Evolutionary conservation across 2,797 vertebrate genomes (phyloP).

Genomic region (Esox masquinongy): DNA sequence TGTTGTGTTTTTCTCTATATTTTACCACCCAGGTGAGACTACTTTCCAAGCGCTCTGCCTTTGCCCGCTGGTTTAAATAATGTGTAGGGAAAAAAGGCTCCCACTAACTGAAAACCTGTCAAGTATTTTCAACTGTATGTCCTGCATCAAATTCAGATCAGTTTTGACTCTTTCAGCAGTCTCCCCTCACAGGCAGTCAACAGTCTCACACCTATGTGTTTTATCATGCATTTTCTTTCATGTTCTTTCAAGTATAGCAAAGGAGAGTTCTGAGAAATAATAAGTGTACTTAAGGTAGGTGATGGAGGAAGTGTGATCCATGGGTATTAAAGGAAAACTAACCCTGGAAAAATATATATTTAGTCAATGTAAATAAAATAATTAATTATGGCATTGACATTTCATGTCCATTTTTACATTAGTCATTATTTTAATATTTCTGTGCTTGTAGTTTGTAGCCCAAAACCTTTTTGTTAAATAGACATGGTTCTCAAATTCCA

Average conservation of each 20-base stretch:
- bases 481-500: no score
- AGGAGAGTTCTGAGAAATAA: not conserved
- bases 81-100: constrained; percentile 32
- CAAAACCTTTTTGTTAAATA: no score
- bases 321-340: no score
- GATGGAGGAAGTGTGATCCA: constrained; percentile 31
- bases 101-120: constrained; percentile 43
- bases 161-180: not conserved
- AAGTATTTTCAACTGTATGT: constrained; percentile 35
- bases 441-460: no score
- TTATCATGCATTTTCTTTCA: constrained; percentile 12
- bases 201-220: not conserved
- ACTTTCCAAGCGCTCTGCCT: constrained; percentile 26
- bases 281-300: constrained; percentile 20
- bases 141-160: constrained; percentile 25
- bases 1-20: not conserved
- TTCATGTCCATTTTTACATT: no score
- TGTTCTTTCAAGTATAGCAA: not conserved
- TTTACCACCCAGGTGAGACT: constrained; percentile 11
- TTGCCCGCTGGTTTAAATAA: constrained; percentile 42
- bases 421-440: no score
- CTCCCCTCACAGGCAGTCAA: not conserved
- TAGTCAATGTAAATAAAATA: no score
- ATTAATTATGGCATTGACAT: no score
- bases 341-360: no score